These are phyloP conservation scores for Pelobates fuscus DNA, from an alignment of 2,113 vertebrate genomes.

Conservation along the genomic window DNA sequence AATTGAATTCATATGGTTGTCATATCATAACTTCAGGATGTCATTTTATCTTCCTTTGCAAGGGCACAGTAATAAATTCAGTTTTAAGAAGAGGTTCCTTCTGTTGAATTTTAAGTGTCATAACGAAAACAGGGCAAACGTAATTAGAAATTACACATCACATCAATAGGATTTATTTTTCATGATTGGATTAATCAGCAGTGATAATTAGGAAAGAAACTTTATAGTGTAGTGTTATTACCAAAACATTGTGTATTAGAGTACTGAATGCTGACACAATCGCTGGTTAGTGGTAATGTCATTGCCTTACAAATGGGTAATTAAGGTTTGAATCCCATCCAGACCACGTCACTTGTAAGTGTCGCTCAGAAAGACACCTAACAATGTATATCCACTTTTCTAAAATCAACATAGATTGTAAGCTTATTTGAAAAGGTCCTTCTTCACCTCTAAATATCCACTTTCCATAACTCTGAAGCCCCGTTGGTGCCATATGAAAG, in stretches of 20 bases:
- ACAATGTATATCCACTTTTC: no score
- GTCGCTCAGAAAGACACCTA: no score
- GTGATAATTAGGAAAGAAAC: slow-evolving; percentile 12
- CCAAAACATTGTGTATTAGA: not conserved
- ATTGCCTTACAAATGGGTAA: no score
- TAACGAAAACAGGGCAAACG: slow-evolving; percentile 34
- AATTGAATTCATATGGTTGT: slow-evolving; percentile 8
- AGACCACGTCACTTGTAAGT: no score
- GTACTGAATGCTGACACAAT: not conserved
- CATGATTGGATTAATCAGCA: slow-evolving; percentile 12
- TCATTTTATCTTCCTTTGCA: slow-evolving; percentile 26
- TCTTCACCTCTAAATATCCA: no score
- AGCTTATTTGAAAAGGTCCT: no score
- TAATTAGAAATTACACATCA: slow-evolving; percentile 22
- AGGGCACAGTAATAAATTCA: slow-evolving; percentile 38
- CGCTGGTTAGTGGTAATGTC: no score
- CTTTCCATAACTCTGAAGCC: no score
- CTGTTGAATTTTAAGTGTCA: slow-evolving; percentile 22
- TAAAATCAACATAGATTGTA: no score
- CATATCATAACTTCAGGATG: slow-evolving; percentile 18
- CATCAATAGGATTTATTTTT: slow-evolving; percentile 25
- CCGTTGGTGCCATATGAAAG: no score
- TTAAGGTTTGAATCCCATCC: no score
- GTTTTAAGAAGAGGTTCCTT: slow-evolving; percentile 17
- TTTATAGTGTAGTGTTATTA: not conserved